phyloP scores from a whole-genome alignment of 2,888 invertebrate genomes.

The Drosophila formosana region DNA sequence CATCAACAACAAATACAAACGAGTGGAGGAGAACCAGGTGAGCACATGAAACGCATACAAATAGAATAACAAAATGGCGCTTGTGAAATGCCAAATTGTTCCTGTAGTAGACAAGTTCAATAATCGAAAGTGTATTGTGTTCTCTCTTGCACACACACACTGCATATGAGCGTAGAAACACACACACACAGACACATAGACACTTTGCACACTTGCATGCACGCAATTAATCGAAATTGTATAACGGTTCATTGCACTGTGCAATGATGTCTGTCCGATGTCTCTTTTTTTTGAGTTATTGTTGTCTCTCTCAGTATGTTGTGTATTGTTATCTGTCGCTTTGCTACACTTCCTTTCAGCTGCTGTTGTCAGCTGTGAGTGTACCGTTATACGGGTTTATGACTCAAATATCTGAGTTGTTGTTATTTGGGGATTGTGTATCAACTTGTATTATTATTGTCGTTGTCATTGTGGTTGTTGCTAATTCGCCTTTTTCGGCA shows the following conservation, averaged over 20 bases:
- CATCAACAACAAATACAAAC: constrained; percentile 27
- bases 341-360: constrained; percentile 58
- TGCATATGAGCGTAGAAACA: neutral
- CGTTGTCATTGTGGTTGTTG: constrained; percentile 7
- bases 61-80: constrained; percentile 47
- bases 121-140: constrained; percentile 69
- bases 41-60: constrained; percentile 17
- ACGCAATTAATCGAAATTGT: constrained; percentile 40
- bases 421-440: constrained; percentile 27
- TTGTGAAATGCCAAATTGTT: constrained; percentile 27
- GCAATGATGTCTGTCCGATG: constrained; percentile 17
- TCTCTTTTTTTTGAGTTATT: constrained; percentile 37
- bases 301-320: constrained; percentile 46
- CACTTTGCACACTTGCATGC: constrained; percentile 6
- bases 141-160: constrained; percentile 39
- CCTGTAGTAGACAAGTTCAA: constrained; percentile 61
- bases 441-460: constrained; percentile 18
- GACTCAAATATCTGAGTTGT: constrained; percentile 63
- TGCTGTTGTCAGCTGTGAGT: constrained; percentile 57
- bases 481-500: constrained; percentile 66
- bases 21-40: constrained; percentile 34
- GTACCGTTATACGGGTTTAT: constrained; percentile 71
- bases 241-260: constrained; percentile 70
- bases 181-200: constrained; percentile 9
- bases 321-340: constrained; percentile 24